Evolutionary conservation across 1,140 invertebrate species (phyloP), one percentile per base, ranked within the genome.

Genomic region (Meloidogyne floridensis): DNA sequence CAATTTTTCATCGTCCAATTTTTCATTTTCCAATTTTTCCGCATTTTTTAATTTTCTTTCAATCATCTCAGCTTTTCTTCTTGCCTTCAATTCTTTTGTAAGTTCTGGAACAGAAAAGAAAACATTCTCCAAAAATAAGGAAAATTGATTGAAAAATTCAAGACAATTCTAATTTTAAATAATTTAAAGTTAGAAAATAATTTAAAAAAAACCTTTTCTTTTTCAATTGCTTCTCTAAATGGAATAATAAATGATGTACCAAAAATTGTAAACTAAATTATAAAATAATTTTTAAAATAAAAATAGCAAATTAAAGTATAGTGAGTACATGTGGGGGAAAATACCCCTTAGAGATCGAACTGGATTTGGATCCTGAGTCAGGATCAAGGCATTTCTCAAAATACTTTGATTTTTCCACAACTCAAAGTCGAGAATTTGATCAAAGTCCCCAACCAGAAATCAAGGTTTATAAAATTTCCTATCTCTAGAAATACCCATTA

Each of bases 241-340:
- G 75, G 75, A 13, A 10, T 15, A 65, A 56, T 43, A 56, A 77
- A 77, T 15, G 75, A 77, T 51, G 75, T n/a, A n/a, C 75, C 75
- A 69, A 32, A 42, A 54, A 77, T 56, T 15, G 75, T 65, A 32
- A 77, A 77, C 75, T 77, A 15, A 77, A 77, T 20, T 7, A 73
- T 43, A 47, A 53, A 6, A 10, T 32, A 75, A 54, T 42, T 8
- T 8, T 18, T 15, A 74, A 15, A 74, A 18, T 74, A 47, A 47
- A n/a, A 32, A 32, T 32, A 32, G 32, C 32, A 32, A 32, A 32
- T 32, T 32, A 32, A 32, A 32, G 32, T 32, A 32, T 32, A 32
- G 32, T 32, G 32, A 32, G 32, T 32, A 32, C 32, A 32, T 32
- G 32, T 32, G 32, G 32, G 1, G 2, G 32, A 32, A 32, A 32